phyloP scores from a whole-genome alignment of 2,888 invertebrate species.

The Eupithecia subumbrata region DNA sequence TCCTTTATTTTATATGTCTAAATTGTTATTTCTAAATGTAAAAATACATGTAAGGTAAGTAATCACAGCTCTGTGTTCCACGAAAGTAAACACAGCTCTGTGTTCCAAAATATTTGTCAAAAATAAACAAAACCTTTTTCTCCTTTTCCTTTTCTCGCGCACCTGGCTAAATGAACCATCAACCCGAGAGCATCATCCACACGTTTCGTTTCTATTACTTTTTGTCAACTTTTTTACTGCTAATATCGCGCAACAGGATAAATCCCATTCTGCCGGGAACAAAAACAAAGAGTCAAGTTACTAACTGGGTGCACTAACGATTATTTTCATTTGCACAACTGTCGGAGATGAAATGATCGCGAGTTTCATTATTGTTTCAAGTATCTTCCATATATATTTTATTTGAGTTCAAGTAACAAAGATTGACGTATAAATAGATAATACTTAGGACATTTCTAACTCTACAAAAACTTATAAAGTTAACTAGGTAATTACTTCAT shows the following conservation, averaged over 20 bases:
- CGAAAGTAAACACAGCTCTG: not conserved
- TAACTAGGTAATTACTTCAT: no score
- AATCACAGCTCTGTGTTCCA: not conserved
- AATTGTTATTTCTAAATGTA: not conserved
- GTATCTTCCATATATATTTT: not conserved
- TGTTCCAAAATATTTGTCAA: slow-evolving; percentile 3
- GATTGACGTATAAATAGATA: not conserved
- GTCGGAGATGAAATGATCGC: slow-evolving; percentile 12
- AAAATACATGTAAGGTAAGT: not conserved
- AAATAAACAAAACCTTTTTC: slow-evolving; percentile 18
- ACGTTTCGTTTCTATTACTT: slow-evolving; percentile 27
- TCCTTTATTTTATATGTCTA: no score
- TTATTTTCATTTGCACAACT: slow-evolving; percentile 17
- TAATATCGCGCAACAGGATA: slow-evolving; percentile 60
- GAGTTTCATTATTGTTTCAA: not conserved
- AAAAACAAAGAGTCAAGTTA: slow-evolving; percentile 51
- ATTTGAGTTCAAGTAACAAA: not conserved
- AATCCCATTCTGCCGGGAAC: slow-evolving; percentile 58
- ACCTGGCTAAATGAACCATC: slow-evolving; percentile 28
- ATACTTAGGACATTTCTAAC: no score
- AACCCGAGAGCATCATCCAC: slow-evolving; percentile 22
- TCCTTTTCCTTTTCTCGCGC: slow-evolving; percentile 12
- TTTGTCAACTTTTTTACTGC: slow-evolving; percentile 49
- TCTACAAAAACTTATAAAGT: not conserved
- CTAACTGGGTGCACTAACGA: not conserved